These are phyloP conservation scores for Heterodera schachtii DNA, from an alignment of 1,140 invertebrate genomes.

Conservation along the genomic window DNA sequence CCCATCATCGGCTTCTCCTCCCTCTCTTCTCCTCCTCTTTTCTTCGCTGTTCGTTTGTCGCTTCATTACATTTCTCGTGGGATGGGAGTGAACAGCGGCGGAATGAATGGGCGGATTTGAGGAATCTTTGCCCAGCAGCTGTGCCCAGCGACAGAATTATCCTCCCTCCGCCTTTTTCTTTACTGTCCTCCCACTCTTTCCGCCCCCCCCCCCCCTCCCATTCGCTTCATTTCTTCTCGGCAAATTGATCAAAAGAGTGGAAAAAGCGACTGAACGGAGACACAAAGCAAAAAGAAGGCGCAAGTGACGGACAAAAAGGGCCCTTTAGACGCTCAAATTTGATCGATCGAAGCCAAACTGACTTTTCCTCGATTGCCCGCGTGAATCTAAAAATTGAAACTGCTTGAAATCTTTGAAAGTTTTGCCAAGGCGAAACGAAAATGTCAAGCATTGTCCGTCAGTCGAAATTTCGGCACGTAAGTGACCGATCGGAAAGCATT, in stretches of 20 bases:
- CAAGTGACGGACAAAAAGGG: background rate
- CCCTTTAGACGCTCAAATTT: background rate
- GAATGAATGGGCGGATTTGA: background rate
- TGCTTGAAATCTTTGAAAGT: background rate
- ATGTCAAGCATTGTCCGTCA: constrained; percentile 51
- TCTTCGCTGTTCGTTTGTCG: background rate
- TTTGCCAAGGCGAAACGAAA: background rate
- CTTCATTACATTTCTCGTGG: background rate
- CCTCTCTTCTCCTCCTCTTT: too few relatives aligned
- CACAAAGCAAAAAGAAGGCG: background rate
- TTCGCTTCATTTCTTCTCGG: too few relatives aligned
- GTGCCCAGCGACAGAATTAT: background rate
- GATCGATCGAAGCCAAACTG: background rate
- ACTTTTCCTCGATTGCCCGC: background rate
- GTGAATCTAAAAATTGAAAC: background rate
- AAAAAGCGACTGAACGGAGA: background rate
- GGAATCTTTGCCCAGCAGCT: background rate
- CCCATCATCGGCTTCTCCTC: background rate
- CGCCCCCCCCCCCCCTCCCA: too few relatives aligned
- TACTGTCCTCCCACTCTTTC: background rate
- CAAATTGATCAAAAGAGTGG: background rate
- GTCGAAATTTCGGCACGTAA: constrained; percentile 53
- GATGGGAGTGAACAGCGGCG: too few relatives aligned
- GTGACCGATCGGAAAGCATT: background rate
- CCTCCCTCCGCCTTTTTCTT: background rate